Evolutionary conservation across 2,113 vertebrate species (phyloP).

Genomic region (Dissostichus mawsoni): DNA sequence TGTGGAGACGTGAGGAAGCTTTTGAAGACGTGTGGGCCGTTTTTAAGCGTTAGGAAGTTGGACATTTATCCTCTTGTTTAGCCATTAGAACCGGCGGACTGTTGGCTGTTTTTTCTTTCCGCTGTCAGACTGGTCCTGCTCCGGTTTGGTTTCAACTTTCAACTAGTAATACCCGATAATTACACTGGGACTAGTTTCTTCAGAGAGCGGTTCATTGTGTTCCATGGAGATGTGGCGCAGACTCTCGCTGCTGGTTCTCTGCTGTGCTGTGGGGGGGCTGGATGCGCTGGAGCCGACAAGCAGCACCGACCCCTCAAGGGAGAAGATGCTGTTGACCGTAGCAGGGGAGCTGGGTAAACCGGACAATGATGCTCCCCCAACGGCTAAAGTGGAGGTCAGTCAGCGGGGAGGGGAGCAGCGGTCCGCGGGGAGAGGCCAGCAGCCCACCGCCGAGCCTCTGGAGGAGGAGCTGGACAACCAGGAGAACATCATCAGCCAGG

Average conservation of each 20-base stretch:
- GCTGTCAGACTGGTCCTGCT: not conserved
- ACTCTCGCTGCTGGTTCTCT: conserved; percentile 30
- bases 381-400: not conserved
- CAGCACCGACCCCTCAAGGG: not conserved
- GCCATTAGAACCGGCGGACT: not conserved
- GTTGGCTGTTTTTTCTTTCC: not conserved
- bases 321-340: not conserved
- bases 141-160: too few relatives aligned
- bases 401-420: not conserved
- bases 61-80: not conserved
- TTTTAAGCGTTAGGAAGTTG: not conserved
- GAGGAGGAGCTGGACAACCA: conserved; percentile 91
- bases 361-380: not conserved
- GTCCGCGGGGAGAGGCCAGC: not conserved
- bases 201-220: not conserved
- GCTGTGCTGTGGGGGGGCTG: conserved; percentile 2
- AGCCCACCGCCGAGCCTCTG: conserved; percentile 68
- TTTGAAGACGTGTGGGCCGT: not conserved
- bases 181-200: not conserved
- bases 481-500: conserved; percentile 92
- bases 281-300: conserved; percentile 1
- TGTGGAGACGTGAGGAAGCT: not conserved
- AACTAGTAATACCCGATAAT: not conserved
- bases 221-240: conserved; percentile 42
- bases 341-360: not conserved